Conservation (phyloP, 2,888 invertebrate genomes). For the Torymus aiolomorphi region DNA sequence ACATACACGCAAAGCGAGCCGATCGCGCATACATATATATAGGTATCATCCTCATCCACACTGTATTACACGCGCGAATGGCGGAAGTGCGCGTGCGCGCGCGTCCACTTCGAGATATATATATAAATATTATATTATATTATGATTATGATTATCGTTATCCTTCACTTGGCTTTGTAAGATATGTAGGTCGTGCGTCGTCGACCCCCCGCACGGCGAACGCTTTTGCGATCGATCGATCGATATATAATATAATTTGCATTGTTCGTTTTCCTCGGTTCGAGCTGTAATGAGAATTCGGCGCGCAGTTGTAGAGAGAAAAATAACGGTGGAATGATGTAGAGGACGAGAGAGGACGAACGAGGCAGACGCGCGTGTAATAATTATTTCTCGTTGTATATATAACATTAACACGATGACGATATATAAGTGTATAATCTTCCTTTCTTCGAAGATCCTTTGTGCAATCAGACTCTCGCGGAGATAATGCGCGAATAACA, state of each 20-base stretch:
- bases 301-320: no score
- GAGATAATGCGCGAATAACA: conserved; percentile 32
- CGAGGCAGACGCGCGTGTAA: conserved; percentile 41
- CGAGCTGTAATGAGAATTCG: no score
- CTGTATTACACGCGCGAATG: no score
- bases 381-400: conserved; percentile 65
- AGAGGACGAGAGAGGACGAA: not conserved
- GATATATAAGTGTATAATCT: conserved; percentile 40
- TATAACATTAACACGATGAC: conserved; percentile 45
- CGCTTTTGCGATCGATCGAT: not conserved
- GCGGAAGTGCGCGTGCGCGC: not conserved
- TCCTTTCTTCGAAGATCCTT: conserved; percentile 57
- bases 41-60: no score
- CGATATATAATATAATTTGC: no score
- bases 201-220: not conserved
- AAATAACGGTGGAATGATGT: no score
- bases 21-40: no score
- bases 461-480: conserved; percentile 48
- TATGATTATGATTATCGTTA: not conserved
- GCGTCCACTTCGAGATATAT: conserved; percentile 44
- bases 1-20: no score
- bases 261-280: no score
- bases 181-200: conserved; percentile 37
- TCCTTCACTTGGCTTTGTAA: conserved; percentile 49
- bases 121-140: conserved; percentile 17